Conservation (phyloP, 2,888 invertebrate species). For the Steinernema carpocapsae region DNA sequence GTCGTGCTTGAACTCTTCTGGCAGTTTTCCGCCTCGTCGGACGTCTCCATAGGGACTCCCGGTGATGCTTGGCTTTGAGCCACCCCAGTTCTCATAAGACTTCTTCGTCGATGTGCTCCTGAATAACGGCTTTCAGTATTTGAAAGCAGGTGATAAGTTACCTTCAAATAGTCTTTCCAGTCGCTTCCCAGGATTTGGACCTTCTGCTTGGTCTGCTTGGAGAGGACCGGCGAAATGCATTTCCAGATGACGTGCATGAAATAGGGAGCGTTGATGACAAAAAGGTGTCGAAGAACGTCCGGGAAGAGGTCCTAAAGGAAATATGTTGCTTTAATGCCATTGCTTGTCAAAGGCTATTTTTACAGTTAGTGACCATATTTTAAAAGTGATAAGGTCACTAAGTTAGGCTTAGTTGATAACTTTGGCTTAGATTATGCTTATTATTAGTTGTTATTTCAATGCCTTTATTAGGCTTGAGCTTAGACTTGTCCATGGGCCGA, state of each 20-base stretch:
- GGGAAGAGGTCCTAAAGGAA: conserved; percentile 61
- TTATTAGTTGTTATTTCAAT: too few species aligned
- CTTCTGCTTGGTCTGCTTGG: conserved; percentile 64
- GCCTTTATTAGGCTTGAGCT: too few species aligned
- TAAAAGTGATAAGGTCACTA: too few species aligned
- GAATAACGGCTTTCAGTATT: conserved; percentile 38
- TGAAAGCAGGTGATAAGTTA: conserved; percentile 11
- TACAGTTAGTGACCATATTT: too few species aligned
- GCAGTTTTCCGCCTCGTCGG: conserved; percentile 64
- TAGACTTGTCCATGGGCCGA: too few species aligned
- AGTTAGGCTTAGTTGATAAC: too few species aligned
- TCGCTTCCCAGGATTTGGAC: conserved; percentile 60
- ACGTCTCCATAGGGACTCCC: conserved; percentile 58
- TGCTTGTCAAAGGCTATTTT: too few species aligned
- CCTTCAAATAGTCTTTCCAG: conserved; percentile 61
- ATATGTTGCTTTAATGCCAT: background rate
- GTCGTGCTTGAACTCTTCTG: conserved; percentile 46
- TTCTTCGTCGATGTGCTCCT: conserved; percentile 60
- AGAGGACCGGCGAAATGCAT: conserved; percentile 58
- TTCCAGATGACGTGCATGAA: conserved; percentile 63
- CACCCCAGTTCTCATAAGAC: conserved; percentile 64
- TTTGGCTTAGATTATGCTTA: too few species aligned
- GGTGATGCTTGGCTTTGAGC: conserved; percentile 45
- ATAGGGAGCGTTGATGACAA: conserved; percentile 58
- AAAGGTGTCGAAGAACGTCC: conserved; percentile 62